Conservation (phyloP, 2,797 vertebrate species). For the Pseudotriccus pelzelni region DNA sequence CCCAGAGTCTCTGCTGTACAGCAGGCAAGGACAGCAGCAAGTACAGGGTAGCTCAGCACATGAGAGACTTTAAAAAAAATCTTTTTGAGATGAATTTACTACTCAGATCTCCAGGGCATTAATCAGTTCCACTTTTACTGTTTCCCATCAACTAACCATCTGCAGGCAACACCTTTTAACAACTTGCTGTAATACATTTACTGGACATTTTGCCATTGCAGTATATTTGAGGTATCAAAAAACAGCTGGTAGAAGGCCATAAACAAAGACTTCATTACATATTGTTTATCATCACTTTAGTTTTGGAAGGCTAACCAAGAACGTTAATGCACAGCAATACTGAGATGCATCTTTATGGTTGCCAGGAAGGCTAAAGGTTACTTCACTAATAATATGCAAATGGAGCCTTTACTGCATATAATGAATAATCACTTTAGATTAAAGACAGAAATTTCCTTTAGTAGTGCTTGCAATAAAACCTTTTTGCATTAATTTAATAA, state of each 20-base stretch:
- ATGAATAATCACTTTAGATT: conserved; percentile 78
- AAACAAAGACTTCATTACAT: conserved; percentile 72
- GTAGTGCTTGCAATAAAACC: conserved; percentile 71
- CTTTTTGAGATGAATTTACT: conserved; percentile 70
- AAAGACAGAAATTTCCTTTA: conserved; percentile 76
- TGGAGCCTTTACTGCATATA: conserved; percentile 70
- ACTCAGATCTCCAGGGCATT: conserved; percentile 63
- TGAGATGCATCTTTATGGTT: conserved; percentile 60
- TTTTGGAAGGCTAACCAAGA: conserved; percentile 63
- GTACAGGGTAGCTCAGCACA: background rate
- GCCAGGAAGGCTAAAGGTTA: conserved; percentile 76
- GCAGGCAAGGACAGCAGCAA: background rate
- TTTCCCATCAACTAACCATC: conserved; percentile 77
- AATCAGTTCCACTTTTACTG: conserved; percentile 69
- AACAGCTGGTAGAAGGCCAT: conserved; percentile 75
- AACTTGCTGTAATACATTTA: conserved; percentile 73
- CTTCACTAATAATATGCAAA: conserved; percentile 79
- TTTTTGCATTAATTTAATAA: conserved; percentile 78
- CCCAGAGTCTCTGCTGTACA: background rate
- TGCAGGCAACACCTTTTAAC: conserved; percentile 74
- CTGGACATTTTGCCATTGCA: conserved; percentile 77
- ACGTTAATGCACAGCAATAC: conserved; percentile 30
- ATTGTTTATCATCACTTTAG: conserved; percentile 71
- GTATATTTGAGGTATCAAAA: conserved; percentile 76
- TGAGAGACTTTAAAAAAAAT: conserved; percentile 36